Evolutionary conservation across 2,797 vertebrate species (phyloP), one percentile per base, ranked within the genome.

Genomic region (Neosalanx taihuensis): DNA sequence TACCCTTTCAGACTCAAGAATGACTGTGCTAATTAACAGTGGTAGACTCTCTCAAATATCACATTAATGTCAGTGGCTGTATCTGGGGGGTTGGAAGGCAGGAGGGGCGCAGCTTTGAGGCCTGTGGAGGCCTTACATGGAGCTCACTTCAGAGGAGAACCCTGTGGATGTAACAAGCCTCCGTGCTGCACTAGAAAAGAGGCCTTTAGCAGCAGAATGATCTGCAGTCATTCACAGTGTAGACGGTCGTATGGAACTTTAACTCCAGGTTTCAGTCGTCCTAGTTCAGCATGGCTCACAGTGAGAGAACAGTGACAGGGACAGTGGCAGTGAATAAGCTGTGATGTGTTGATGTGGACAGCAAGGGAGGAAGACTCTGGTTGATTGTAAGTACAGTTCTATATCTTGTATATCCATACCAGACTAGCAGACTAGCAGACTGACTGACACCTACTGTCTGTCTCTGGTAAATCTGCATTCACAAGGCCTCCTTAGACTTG

Each of bases 21-120:
- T 67, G 67, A 83, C 81, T 84, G 74, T 31, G 53, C 76, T 88
- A 85, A 90, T 89, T 88, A 89, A 88, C 70, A 41, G 67, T 84
- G 76, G 74, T 67, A 71, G 74, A 68, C 71, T 77, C 72, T 81
- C 73, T 89, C 78, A 92, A 90, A 90, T 90, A 88, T 84, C 88
- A 90, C 83, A 88, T 83, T 86, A 89, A 92, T 91, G 88, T 90
- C 90, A 91, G 67, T 86, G 85, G 69, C 72, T 84, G 72, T 61
- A 72, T 86, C 18, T 12, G 0, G 72, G 72, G 73, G 37, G 65
- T 64, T 29, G 67, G 64, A 4, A 63, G n/a, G 31, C 53, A 72
- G 17, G 64, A 73, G 71, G 53, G 49, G 61, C n/a, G 67, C 30
- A 33, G 74, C 81, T 85, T 84, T 83, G 72, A 85, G 69, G 77